Evolutionary conservation across 2,888 invertebrate species (phyloP), one percentile per base, ranked within the genome.

Genomic region (Eristalinus sepulchralis): DNA sequence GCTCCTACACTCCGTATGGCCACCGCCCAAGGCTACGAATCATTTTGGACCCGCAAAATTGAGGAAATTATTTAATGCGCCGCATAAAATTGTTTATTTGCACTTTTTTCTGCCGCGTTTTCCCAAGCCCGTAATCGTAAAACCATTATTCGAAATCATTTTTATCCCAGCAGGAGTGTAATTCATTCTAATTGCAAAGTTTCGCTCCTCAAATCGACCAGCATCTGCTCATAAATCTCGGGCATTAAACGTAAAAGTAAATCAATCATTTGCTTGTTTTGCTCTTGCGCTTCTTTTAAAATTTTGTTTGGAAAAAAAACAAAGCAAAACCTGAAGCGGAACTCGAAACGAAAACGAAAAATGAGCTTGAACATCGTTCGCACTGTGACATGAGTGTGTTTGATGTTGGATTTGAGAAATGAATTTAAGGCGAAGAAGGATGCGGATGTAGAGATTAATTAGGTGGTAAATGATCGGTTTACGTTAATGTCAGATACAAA

Each of bases 151-250:
- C 39, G 22, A 36, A 67, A 59, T 47, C 39, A 76, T 76, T 76
- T 66, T 60, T 59, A 76, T 76, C 67, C 66, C 76, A 60, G 60
- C 59, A 22, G 39, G 67, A 76, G 47, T 59, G 33, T 47, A 60
- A 24, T 53, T 60, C 47, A 67, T 47, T 67, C 47, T 76, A 76
- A 76, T 76, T 76, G 67, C 67, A 76, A 67, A 67, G 67, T 76
- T 67, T 33, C 67, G n/a, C 22, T 34, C 36, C 22, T 59, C 39
- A 60, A 76, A 76, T 59, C 31, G 17, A 20, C 33, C 73, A 20
- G 53, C 73, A 66, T 59, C 55, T 75, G 64, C 55, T 55, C 64
- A 66, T 75, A 75, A 75, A 75, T 64, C 57, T 36, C 57, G 20
- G 34, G 10, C 27, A 64, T 31, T 27, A 36, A 31, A 39, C 20